These are phyloP conservation scores for Holcopasites calliopsidis DNA, from an alignment of 1,140 invertebrate genomes.

Conservation along the genomic window DNA sequence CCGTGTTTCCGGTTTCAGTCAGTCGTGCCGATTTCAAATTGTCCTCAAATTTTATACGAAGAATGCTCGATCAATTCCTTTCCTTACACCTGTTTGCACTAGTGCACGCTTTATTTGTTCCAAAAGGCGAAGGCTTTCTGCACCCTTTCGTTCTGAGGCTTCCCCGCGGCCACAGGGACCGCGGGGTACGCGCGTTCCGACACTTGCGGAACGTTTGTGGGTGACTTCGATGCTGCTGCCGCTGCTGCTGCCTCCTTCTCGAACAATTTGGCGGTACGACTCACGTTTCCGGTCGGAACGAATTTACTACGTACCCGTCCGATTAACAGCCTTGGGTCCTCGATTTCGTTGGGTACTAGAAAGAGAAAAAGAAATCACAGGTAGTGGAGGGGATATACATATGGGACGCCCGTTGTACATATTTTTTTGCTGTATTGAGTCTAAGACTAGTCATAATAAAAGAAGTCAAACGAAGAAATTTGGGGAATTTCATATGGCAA, in stretches of 20 bases:
- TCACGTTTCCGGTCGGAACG: constrained; percentile 75
- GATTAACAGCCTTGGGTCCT: constrained; percentile 68
- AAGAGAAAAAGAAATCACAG: constrained; percentile 13
- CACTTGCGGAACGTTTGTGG: constrained; percentile 1
- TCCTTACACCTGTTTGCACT: too few species aligned
- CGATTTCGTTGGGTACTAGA: constrained; percentile 59
- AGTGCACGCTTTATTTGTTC: constrained; percentile 69
- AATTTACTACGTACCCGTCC: constrained; percentile 57
- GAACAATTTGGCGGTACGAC: constrained; percentile 75
- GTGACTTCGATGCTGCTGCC: constrained; percentile 42
- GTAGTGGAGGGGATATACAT: too few species aligned
- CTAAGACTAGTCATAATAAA: too few species aligned
- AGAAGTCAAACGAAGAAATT: too few species aligned
- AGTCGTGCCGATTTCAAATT: background rate
- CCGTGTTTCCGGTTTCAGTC: background rate
- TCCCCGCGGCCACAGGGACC: constrained; percentile 35
- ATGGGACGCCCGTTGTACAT: too few species aligned
- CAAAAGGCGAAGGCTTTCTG: constrained; percentile 77
- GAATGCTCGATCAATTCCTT: background rate
- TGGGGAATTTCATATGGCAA: too few species aligned
- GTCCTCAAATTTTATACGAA: background rate
- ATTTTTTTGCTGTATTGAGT: too few species aligned
- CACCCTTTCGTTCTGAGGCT: constrained; percentile 72
- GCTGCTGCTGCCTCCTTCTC: constrained; percentile 68
- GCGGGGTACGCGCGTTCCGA: constrained; percentile 41